A percentile compares a stretch with the other conserved stretches of the same genome.
Conservation (phyloP, 2,113 vertebrate species). For the Heterocephalus glaber region DNA sequence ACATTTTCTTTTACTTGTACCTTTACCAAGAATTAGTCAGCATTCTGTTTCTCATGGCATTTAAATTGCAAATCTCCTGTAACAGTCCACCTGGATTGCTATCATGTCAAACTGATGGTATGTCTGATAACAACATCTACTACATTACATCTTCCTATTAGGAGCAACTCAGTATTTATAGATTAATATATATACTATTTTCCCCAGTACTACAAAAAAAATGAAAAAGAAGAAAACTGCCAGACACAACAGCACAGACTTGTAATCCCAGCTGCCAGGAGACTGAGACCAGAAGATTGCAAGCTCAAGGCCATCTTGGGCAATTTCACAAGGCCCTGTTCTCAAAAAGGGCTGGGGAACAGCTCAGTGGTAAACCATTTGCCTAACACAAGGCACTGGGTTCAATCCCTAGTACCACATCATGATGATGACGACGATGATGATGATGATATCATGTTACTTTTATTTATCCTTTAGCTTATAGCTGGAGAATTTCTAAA, state of each 20-base stretch:
- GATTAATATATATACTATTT: not conserved
- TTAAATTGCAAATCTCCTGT: not conserved
- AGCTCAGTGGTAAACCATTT: not conserved
- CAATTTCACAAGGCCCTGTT: not conserved
- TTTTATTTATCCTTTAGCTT: constrained; percentile 28
- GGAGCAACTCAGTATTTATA: not conserved
- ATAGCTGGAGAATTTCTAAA: not conserved
- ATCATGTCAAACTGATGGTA: not conserved
- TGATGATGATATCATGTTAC: not conserved
- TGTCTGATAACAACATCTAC: not conserved
- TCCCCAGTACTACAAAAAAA: not conserved
- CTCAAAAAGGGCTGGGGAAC: not conserved
- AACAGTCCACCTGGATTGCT: not conserved
- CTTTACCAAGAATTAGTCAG: constrained; percentile 23
- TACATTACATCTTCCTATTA: not conserved
- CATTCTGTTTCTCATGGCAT: constrained; percentile 7
- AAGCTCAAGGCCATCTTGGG: not conserved
- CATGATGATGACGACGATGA: not conserved
- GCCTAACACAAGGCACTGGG: not conserved
- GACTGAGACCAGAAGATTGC: not conserved
- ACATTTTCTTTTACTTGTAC: not conserved
- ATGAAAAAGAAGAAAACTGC: not conserved
- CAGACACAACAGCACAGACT: not conserved
- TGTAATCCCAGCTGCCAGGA: not conserved
- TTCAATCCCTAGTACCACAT: not conserved